These are phyloP conservation scores for Apotomis betuletana DNA, from an alignment of 2,888 invertebrate genomes.

Conservation along the genomic window DNA sequence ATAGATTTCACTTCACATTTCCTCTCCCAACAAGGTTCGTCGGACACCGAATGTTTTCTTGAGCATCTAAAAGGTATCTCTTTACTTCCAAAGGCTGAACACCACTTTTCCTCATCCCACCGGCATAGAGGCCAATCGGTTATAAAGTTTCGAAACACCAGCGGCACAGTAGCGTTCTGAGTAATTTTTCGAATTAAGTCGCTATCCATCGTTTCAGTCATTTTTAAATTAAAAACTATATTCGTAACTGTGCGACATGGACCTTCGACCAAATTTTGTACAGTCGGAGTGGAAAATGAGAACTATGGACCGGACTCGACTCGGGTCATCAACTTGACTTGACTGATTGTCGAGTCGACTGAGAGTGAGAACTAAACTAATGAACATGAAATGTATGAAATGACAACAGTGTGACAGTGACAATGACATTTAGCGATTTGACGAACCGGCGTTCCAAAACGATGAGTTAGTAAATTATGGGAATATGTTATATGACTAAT, in stretches of 20 bases:
- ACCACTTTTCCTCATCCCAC: constrained; percentile 86
- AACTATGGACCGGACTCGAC: neutral
- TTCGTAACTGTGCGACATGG: neutral
- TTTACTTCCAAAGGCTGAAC: constrained; percentile 79
- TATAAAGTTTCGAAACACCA: constrained; percentile 81
- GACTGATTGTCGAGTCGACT: too few species aligned
- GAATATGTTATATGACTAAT: too few species aligned
- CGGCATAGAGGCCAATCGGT: constrained; percentile 83
- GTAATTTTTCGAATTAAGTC: constrained; percentile 60
- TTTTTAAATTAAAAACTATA: constrained; percentile 44
- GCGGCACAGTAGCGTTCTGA: constrained; percentile 67
- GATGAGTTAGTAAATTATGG: too few species aligned
- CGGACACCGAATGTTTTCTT: constrained; percentile 66
- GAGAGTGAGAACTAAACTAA: too few species aligned
- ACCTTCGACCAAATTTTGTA: neutral
- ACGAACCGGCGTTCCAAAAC: too few species aligned
- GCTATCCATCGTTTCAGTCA: constrained; percentile 60
- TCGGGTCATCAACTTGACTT: too few species aligned
- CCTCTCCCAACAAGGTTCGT: constrained; percentile 91
- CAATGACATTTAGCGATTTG: too few species aligned
- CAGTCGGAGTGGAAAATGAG: neutral
- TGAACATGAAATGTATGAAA: too few species aligned
- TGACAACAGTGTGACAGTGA: too few species aligned
- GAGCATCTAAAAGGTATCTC: constrained; percentile 83
- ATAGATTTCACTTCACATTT: constrained; percentile 83